phyloP scores from a whole-genome alignment of 2,888 invertebrate species.

The Limnephilus rhombicus region DNA sequence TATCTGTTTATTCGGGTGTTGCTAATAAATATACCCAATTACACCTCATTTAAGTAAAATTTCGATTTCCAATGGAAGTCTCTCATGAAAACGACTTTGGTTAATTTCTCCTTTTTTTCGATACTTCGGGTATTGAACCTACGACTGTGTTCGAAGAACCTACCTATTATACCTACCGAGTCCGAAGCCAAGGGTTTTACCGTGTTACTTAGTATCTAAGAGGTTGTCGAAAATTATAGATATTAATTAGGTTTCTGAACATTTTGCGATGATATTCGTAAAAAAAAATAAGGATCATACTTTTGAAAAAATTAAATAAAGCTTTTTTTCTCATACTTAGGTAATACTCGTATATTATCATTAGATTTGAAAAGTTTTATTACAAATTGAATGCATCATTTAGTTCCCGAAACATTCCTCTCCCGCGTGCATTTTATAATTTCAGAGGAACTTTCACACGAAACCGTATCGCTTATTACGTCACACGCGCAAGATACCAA shows the following conservation, averaged over 20 bases:
- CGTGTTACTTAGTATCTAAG: neutral
- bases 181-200: neutral
- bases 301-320: too few species aligned
- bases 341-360: neutral
- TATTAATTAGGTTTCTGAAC: neutral
- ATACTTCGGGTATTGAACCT: neutral
- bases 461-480: conserved; percentile 32
- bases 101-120: neutral
- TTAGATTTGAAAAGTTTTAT: neutral
- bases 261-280: neutral
- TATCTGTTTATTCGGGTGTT: too few species aligned
- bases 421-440: conserved; percentile 5
- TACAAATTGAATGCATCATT: neutral
- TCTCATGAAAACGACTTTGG: too few species aligned
- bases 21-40: too few species aligned
- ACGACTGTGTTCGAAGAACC: neutral
- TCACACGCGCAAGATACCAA: conserved; percentile 31
- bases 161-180: too few species aligned
- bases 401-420: neutral
- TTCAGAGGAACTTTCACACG: conserved; percentile 11
- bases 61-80: too few species aligned
- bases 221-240: neutral
- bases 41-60: too few species aligned
- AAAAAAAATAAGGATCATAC: neutral
- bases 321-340: too few species aligned